These are phyloP conservation scores for Meghimatium bilineatum DNA, from an alignment of 2,888 invertebrate species.

Conservation along the genomic window DNA sequence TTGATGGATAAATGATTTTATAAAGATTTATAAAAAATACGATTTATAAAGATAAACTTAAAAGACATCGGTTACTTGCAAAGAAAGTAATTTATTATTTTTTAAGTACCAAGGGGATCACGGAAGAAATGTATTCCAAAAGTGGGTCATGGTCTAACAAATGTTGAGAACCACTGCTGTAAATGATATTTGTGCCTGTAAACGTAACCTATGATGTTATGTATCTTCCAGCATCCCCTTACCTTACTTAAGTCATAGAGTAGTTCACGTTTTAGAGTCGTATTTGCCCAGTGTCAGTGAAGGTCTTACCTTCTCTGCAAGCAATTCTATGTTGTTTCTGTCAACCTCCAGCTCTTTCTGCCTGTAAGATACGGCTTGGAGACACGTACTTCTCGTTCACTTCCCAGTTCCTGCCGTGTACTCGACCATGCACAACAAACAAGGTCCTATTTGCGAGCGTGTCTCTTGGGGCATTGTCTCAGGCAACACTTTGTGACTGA, in stretches of 20 bases:
- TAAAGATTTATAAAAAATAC: no score
- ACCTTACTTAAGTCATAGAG: not conserved
- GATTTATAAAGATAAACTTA: no score
- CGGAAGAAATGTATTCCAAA: no score
- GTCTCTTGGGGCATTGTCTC: slow-evolving; percentile 13
- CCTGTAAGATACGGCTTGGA: not conserved
- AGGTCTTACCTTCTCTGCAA: slow-evolving; percentile 41
- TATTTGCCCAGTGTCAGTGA: slow-evolving; percentile 38
- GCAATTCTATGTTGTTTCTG: slow-evolving; percentile 37
- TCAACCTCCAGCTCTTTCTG: slow-evolving; percentile 19
- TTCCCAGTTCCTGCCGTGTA: not conserved
- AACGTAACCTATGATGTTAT: no score
- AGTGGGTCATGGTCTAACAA: no score
- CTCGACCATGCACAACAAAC: slow-evolving; percentile 43
- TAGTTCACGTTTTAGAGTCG: slow-evolving; percentile 24
- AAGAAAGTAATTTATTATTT: no score
- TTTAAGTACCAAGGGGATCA: no score
- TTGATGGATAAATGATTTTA: no score
- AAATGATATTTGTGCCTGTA: not conserved
- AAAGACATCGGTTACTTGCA: no score
- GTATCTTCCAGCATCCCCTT: not conserved
- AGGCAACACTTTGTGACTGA: slow-evolving; percentile 40
- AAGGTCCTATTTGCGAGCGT: slow-evolving; percentile 42
- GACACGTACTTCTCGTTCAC: slow-evolving; percentile 21
- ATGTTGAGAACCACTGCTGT: no score